Base-by-base conservation (phyloP, 2,113 vertebrate genomes). In the Athene cunicularia region DNA sequence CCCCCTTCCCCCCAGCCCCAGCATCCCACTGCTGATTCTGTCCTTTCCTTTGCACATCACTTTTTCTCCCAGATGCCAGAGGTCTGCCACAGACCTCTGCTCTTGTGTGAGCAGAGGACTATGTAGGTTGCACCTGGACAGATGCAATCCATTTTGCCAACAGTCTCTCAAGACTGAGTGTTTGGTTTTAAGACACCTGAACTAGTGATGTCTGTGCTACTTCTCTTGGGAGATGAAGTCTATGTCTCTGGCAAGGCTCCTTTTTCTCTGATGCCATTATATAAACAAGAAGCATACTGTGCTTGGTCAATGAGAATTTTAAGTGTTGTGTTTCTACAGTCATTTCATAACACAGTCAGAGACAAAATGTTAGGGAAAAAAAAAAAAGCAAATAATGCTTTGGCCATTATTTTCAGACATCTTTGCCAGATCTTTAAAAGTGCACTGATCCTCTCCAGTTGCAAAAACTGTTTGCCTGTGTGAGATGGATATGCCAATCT, bases 91-190 rank as follows among this genome's bases (percentile, higher is more conserved):
- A 32, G 15, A 18, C 43, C 43, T 18, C 43, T 13, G 9, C 14
- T 67, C 20, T 33, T 35, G 26, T 0, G 0, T 18, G 37, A 79
- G 17, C 84, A 22, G 35, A 80, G 30, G 47, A 50, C 6, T 14
- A 3, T 24, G n/a, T 32, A 41, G 15, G 13, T 64, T 79, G 64
- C 21, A 32, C 22, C 55, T 67, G 41, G 11, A 50, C 74, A 4
- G 75, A 30, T 15, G 19, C 20, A 63, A 75, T 11, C 9, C 30
- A 19, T 75, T 90, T 47, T 82, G 33, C 50, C 35, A 47, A 6
- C 2, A 1, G 12, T 24, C 2, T 68, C 30, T 47, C 52, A 47
- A 73, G 28, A 19, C 5, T 8, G 5, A 0, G 1, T 49, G 32
- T 24, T 91, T 70, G 22, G 22, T 74, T 93, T 85, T 72, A 60